Evolutionary conservation across 2,113 vertebrate genomes (phyloP).

Genomic region (rabbit (Oryctolagus cuniculus)): mOryCun1.1 NC_091438.1:118745501-118746000

Average conservation of each 20-base stretch:
- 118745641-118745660: neutral
- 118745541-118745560: neutral
- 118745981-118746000: neutral
- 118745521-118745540: neutral
- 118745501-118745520: neutral
- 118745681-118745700: neutral
- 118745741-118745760: neutral
- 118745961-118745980: neutral
- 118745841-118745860: neutral
- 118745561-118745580: neutral
- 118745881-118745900: neutral
- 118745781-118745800: neutral
- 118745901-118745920: neutral
- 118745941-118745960: neutral
- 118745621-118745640: neutral
- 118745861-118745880: neutral
- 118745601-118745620: neutral
- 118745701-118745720: slow-evolving; percentile 23
- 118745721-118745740: neutral
- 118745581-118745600: neutral
- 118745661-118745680: fast-evolving
- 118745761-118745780: neutral
- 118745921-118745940: too few relatives aligned
- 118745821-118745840: neutral
- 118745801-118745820: neutral